phyloP scores from a whole-genome alignment of 1,140 invertebrate genomes.

The Aphaenogaster floridana region DNA sequence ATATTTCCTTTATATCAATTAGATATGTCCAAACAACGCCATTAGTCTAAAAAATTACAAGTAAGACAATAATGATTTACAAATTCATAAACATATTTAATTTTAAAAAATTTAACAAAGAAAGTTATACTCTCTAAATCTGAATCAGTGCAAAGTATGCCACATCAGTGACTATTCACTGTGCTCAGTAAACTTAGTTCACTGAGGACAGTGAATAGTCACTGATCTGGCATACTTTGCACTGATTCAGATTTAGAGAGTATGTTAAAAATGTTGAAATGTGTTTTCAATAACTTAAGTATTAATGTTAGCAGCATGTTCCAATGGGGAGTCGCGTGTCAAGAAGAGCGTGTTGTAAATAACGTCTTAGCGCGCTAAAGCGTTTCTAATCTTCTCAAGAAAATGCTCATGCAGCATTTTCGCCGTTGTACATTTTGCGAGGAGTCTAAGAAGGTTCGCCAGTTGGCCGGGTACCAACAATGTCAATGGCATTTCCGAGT shows the following conservation, averaged over 20 bases:
- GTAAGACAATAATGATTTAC: too few relatives aligned
- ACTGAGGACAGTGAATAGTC: too few relatives aligned
- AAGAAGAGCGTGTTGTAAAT: constrained; percentile 4
- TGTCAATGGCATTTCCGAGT: constrained; percentile 77
- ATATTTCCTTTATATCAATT: too few relatives aligned
- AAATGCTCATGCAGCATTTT: constrained; percentile 7
- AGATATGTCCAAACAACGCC: too few relatives aligned
- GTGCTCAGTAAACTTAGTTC: too few relatives aligned
- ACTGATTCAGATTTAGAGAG: too few relatives aligned
- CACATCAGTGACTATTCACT: too few relatives aligned
- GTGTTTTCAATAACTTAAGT: not conserved
- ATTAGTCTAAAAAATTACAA: too few relatives aligned
- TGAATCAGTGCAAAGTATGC: too few relatives aligned
- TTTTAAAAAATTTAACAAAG: not conserved
- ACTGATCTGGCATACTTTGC: too few relatives aligned
- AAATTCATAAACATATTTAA: too few relatives aligned
- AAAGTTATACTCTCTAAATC: not conserved
- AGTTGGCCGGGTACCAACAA: constrained; percentile 75
- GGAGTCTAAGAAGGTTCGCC: not conserved
- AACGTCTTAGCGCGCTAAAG: not conserved
- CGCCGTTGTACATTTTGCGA: constrained; percentile 29
- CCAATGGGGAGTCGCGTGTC: not conserved
- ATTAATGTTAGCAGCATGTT: not conserved
- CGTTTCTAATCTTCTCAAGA: not conserved
- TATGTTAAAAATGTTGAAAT: not conserved